Conservation (phyloP, 2,797 vertebrate genomes). For the Myotis daubentonii region DNA sequence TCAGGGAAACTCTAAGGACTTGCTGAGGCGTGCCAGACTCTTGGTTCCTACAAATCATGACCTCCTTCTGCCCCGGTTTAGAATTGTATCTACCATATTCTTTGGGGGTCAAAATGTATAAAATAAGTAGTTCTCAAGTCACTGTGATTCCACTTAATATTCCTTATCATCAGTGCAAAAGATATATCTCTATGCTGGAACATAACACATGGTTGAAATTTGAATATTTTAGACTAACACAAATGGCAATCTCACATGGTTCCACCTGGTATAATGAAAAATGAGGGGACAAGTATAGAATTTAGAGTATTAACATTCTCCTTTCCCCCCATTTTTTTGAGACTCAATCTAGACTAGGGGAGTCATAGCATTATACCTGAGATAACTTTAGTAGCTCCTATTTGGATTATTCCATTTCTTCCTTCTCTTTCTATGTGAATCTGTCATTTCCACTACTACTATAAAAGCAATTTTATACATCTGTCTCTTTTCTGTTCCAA, state of each 20-base stretch:
- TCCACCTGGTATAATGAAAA: neutral
- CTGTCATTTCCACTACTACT: neutral
- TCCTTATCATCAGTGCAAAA: neutral
- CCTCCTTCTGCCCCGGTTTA: neutral
- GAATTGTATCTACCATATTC: neutral
- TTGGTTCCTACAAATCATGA: neutral
- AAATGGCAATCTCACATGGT: neutral
- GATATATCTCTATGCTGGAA: neutral
- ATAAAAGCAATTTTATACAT: neutral
- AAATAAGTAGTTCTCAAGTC: constrained; percentile 10
- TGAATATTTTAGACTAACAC: neutral
- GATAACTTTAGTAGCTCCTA: neutral
- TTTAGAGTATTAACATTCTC: neutral
- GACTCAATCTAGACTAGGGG: neutral
- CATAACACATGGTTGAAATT: neutral
- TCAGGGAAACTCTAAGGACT: neutral
- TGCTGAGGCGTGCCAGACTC: neutral
- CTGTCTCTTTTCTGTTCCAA: neutral
- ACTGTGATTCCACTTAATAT: neutral
- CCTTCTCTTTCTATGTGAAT: neutral
- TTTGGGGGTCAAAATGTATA: neutral
- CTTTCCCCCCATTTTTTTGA: neutral
- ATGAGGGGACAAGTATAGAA: neutral
- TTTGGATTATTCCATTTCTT: neutral
- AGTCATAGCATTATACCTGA: neutral